Conservation (phyloP, 2,113 vertebrate species). For the Callipepla squamata region DNA sequence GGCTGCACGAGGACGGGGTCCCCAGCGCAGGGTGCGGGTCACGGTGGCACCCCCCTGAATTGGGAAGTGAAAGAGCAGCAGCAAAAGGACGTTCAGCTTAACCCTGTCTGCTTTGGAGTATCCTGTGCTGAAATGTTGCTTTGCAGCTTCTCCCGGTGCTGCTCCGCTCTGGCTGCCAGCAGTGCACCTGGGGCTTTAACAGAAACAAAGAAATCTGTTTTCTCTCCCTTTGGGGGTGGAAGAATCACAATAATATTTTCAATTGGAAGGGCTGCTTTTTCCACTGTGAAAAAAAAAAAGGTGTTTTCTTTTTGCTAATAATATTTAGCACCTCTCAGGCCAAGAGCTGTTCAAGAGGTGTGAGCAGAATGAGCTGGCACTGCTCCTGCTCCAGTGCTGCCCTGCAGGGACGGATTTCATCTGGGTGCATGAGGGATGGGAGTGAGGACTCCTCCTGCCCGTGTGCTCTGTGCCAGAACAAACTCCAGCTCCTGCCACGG, state of each 20-base stretch:
- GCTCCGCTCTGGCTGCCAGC: not conserved
- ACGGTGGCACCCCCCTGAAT: not conserved
- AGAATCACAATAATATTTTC: not conserved
- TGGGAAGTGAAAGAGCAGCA: slow-evolving; percentile 41
- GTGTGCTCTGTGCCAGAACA: not conserved
- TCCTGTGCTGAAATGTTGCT: slow-evolving; percentile 36
- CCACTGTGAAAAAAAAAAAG: not conserved
- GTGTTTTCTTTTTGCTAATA: not conserved
- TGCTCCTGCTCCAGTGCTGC: not conserved
- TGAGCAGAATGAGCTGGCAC: not conserved
- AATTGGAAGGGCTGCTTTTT: not conserved
- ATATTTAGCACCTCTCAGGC: not conserved
- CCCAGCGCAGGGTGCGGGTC: not conserved
- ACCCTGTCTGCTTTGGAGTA: slow-evolving; percentile 35
- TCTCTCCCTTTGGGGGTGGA: not conserved
- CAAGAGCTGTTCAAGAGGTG: not conserved
- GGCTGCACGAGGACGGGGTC: not conserved
- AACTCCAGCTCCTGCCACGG: not conserved
- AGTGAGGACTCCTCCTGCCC: rapidly evolving
- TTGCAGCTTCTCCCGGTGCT: not conserved
- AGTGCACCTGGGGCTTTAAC: not conserved
- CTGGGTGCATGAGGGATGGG: rapidly evolving
- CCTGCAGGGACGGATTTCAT: not conserved
- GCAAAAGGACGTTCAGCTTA: slow-evolving; percentile 51
- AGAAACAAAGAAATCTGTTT: not conserved